Conservation (phyloP, 2,113 vertebrate species). For the Cebus imitator region DNA sequence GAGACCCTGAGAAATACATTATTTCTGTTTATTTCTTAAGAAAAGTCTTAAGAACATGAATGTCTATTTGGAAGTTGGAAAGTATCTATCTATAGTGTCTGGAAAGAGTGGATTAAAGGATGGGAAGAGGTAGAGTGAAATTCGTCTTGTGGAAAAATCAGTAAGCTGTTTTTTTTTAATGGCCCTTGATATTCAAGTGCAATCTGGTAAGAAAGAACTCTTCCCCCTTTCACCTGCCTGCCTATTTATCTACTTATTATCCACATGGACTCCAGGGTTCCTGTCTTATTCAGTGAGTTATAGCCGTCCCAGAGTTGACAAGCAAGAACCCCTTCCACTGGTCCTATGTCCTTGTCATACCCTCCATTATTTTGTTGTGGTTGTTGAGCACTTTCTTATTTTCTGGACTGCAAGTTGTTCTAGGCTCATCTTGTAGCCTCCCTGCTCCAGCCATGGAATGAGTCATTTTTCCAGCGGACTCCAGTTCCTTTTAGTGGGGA, state of each 20-base stretch:
- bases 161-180: fast-evolving
- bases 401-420: background rate
- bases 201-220: background rate
- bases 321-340: background rate
- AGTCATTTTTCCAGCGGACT: background rate
- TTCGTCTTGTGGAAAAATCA: background rate
- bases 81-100: background rate
- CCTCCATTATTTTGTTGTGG: fast-evolving
- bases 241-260: background rate
- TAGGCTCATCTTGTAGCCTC: background rate
- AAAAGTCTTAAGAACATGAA: background rate
- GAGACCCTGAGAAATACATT: background rate
- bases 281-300: background rate
- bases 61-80: background rate
- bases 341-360: background rate
- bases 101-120: background rate
- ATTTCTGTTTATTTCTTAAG: background rate
- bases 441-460: background rate
- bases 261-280: background rate
- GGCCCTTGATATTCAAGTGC: background rate
- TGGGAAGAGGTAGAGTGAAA: background rate
- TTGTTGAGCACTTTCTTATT: background rate
- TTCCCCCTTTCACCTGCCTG: background rate
- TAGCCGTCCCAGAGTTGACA: background rate
- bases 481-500: background rate